phyloP scores from a whole-genome alignment of 2,888 invertebrate genomes.

The Diarsia dahlii region DNA sequence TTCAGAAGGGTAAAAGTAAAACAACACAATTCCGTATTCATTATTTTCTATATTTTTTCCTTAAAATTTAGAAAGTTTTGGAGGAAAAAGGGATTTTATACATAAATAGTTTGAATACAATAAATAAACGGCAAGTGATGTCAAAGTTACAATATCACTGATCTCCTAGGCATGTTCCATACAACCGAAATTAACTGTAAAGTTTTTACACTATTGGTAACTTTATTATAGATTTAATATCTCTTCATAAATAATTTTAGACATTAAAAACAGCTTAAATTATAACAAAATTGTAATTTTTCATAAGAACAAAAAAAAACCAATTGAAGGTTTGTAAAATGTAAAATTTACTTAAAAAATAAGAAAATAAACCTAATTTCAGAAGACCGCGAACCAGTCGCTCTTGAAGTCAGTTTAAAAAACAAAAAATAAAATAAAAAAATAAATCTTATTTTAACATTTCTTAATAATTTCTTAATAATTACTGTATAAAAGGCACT shows the following conservation, averaged over 20 bases:
- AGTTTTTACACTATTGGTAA: constrained; percentile 87
- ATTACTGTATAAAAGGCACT: constrained; percentile 89
- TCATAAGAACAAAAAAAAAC: constrained; percentile 68
- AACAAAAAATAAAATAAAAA: constrained; percentile 66
- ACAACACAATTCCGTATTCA: constrained; percentile 75
- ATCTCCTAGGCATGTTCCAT: constrained; percentile 61
- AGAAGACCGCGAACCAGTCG: constrained; percentile 87
- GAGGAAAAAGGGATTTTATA: constrained; percentile 77
- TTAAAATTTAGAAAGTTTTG: constrained; percentile 85
- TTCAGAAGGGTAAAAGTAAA: constrained; percentile 68
- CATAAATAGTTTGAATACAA: constrained; percentile 73
- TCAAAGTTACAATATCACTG: constrained; percentile 71
- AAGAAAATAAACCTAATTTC: constrained; percentile 74
- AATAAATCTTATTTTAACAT: constrained; percentile 72
- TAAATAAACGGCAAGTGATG: constrained; percentile 88
- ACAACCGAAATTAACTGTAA: constrained; percentile 68
- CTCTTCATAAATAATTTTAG: constrained; percentile 88
- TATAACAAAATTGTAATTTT: constrained; percentile 73
- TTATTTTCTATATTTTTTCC: constrained; percentile 86
- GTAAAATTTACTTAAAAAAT: constrained; percentile 68
- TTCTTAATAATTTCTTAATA: constrained; percentile 74
- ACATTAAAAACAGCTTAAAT: constrained; percentile 83
- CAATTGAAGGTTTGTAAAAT: constrained; percentile 64
- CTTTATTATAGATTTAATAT: constrained; percentile 86
- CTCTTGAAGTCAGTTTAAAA: constrained; percentile 71